Conservation (phyloP, 2,797 vertebrate genomes). For the Discoglossus pictus region DNA sequence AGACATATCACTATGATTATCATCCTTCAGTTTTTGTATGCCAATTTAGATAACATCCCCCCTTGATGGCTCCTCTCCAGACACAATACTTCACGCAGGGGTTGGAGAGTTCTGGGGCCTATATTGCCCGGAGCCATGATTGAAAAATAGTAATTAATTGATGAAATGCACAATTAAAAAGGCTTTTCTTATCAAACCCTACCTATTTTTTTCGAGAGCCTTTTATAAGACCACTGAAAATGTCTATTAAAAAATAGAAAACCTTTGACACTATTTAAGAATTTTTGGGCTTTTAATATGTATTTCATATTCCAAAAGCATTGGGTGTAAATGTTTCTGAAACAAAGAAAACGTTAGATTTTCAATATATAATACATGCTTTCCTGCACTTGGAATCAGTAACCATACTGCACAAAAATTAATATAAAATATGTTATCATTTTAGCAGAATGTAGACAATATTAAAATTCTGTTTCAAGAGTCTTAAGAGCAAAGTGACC, state of each 20-base stretch:
- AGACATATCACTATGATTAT: too few relatives aligned
- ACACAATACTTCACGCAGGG: too few relatives aligned
- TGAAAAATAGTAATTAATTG: too few relatives aligned
- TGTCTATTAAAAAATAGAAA: slow-evolving; percentile 26
- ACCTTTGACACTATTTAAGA: slow-evolving; percentile 20
- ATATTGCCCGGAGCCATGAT: too few relatives aligned
- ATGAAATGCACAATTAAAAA: too few relatives aligned
- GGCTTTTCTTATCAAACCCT: too few relatives aligned
- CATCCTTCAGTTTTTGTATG: too few relatives aligned
- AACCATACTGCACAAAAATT: slow-evolving; percentile 15
- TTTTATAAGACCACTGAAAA: too few relatives aligned
- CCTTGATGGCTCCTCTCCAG: too few relatives aligned
- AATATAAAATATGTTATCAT: slow-evolving; percentile 23
- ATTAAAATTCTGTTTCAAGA: slow-evolving; percentile 11
- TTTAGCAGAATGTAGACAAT: background rate
- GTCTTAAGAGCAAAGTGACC: slow-evolving; percentile 13
- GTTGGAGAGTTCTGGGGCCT: too few relatives aligned
- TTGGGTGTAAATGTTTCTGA: slow-evolving; percentile 17
- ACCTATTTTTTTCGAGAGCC: too few relatives aligned
- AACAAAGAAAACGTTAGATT: slow-evolving; percentile 38
- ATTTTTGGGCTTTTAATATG: slow-evolving; percentile 24
- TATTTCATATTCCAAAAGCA: background rate
- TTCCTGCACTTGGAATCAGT: slow-evolving; percentile 25
- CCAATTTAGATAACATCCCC: too few relatives aligned
- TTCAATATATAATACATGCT: slow-evolving; percentile 44